Base-by-base conservation (phyloP, 2,113 vertebrate species). In the Pica pica region DNA sequence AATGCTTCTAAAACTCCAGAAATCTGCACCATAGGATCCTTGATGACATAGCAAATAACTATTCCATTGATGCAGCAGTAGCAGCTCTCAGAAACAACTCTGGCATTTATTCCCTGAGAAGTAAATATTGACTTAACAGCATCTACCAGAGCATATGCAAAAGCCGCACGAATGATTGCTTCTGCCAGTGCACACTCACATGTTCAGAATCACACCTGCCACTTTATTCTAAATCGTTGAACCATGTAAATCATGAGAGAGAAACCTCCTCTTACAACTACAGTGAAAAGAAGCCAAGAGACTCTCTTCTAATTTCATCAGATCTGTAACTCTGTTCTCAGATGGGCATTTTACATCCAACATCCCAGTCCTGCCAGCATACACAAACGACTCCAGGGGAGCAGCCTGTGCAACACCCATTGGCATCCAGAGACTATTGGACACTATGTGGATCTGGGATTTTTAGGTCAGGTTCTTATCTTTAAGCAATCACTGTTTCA, bases 51-150 rank as follows among this genome's bases (percentile, higher is more conserved):
- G 93, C 75, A 68, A 95, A 64, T 97, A 67, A 93, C 83, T 94
- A 93, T 87, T 86, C 55, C 85, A 82, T 6, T 61, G 82, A 95
- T 77, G 56, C 23, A 89, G 78, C 90, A 85, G 26, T 18, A 79
- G 95, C 65, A 94, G 89, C 60, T 86, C 59, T 70, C 79, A 93
- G 95, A 86, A 52, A 88, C 37, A 87, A 9, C 50, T 60, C 59
- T 88, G 41, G 56, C 60, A 87, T 71, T 92, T 64, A 83, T 56
- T 80, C 82, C 19, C 52, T 12, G 24, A 86, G 82, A 93, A 93
- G 68, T 75, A 95, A 96, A 95, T 90, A 90, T 75, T 94, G 79
- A 97, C 64, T 88, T 95, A 88, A 80, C 93, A 94, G 82, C 44
- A 70, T 88, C 76, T 81, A 78, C 56, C 9, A 9, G 44, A 69